Base-by-base conservation (phyloP, 2,113 vertebrate genomes). In the Zootoca vivipara region DNA sequence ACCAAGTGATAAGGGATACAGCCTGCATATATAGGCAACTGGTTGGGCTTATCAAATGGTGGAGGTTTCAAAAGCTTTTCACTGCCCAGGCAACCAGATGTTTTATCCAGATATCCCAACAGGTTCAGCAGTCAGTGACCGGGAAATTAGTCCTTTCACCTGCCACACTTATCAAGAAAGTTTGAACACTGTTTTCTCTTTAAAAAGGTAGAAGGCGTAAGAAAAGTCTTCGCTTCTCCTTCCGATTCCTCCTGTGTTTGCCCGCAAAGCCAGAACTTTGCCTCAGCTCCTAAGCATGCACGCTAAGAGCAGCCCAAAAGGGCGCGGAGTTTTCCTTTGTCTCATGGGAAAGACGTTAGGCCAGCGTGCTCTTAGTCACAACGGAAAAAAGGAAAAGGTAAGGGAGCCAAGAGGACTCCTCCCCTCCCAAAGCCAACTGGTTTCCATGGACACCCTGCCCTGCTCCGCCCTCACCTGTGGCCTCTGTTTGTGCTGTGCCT, bases 401-500 rank as follows among this genome's bases (percentile, higher is more conserved):
- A 83, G 72, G 85, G 62, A 16, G 52, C 87, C 46, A 62, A 62
- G 58, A 91, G 80, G 82, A 56, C 78, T 89, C 87, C 86, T 70
- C 16, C 70, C 28, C 46, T 1, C 87, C 78, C n/a, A 67, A 38
- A 89, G 35, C 62, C 18, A 24, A 42, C 65, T 24, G 24, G 83
- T 93, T 78, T 88, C 90, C 82, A 58, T 0, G 78, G 89, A 42
- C 5, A 12, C 87, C 56, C 38, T 7, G 18, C 16, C 58, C n/a
- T 3, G 3, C 46, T 26, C 65, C 22, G 28, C 52, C 74, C 94
- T 96, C 97, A 98, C 97, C 98, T 99, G 98, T 94, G 98, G 97
- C 94, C 97, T 95, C 95, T 97, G 97, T 96, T 98, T 97, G 97
- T 97, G 98, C 97, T 99, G 99, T 96, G 97, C 98, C 98, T 99